Conservation (phyloP, 2,113 vertebrate genomes). For the Campylorhamphus procurvoides region DNA sequence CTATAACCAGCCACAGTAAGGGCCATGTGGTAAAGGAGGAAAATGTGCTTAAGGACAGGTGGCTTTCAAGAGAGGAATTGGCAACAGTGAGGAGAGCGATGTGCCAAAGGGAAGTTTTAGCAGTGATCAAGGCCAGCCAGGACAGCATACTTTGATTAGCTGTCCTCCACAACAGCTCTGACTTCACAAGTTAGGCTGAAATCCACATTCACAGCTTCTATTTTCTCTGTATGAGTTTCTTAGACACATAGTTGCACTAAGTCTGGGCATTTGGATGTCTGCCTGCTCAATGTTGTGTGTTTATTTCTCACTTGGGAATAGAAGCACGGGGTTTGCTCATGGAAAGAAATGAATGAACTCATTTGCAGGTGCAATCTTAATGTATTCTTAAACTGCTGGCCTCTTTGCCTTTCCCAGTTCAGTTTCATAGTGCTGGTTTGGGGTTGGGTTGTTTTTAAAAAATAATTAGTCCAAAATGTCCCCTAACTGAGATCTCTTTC, state of each 20-base stretch:
- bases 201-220: neutral
- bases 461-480: neutral
- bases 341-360: conserved; percentile 19
- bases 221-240: neutral
- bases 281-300: neutral
- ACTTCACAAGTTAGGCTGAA: neutral
- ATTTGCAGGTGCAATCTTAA: conserved; percentile 25
- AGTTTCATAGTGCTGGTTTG: neutral
- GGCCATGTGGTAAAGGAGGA: neutral
- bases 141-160: neutral
- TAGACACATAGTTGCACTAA: neutral
- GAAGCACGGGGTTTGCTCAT: neutral
- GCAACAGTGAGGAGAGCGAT: neutral
- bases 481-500: neutral
- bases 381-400: neutral
- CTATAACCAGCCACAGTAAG: neutral
- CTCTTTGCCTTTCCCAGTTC: neutral
- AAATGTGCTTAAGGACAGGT: neutral
- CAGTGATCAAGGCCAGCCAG: neutral
- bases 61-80: neutral
- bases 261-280: conserved; percentile 6
- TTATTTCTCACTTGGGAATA: conserved; percentile 18
- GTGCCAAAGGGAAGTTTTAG: neutral
- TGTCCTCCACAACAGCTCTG: neutral
- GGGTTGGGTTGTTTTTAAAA: neutral